Evolutionary conservation across 2,113 vertebrate species (phyloP), one percentile per base, ranked within the genome.

Genomic region (Salvelinus alpinus): DNA sequence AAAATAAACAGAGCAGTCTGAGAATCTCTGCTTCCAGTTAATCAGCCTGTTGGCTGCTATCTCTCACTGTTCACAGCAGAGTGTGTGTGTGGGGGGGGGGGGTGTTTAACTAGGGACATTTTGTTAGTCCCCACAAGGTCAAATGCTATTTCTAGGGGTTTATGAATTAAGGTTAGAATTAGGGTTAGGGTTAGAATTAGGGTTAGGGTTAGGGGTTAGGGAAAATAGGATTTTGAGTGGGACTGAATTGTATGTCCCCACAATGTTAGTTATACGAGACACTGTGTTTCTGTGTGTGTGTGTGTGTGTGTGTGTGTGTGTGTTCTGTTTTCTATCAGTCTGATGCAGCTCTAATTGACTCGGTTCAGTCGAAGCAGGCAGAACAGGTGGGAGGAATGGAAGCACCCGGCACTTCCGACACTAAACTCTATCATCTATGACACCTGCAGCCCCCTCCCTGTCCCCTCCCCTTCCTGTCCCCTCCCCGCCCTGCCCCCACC

Each of bases 311-410:
- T 29, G 27, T 29, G 31, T 31, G 31, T 64, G 38, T 34, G 70
- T 64, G 54, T 65, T 29, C 82, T 86, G 82, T 69, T 80, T 83
- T 73, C 62, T 77, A 74, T 82, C 79, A 87, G 71, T 71, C 44
- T 74, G 71, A 47, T 75, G 64, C 70, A 75, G 38, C 65, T 79
- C 34, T 73, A 68, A 80, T 81, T 74, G 34, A 71, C 64, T 38
- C 51, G 18, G 60, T 77, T 66, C 70, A 80, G 29, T 66, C 67
- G 54, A 80, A 64, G 66, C 70, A 74, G 78, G 66, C 69, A 29
- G 44, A 80, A 68, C 82, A 85, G 81, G 86, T 87, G 86, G 81
- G 76, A 77, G 73, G 78, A 70, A 31, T 48, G 34, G 71, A 73
- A 76, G 64, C 71, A 74, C 71, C 72, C 69, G 34, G 77, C 29